Base-by-base conservation (phyloP, 2,113 vertebrate species). In the Mobula birostris region DNA sequence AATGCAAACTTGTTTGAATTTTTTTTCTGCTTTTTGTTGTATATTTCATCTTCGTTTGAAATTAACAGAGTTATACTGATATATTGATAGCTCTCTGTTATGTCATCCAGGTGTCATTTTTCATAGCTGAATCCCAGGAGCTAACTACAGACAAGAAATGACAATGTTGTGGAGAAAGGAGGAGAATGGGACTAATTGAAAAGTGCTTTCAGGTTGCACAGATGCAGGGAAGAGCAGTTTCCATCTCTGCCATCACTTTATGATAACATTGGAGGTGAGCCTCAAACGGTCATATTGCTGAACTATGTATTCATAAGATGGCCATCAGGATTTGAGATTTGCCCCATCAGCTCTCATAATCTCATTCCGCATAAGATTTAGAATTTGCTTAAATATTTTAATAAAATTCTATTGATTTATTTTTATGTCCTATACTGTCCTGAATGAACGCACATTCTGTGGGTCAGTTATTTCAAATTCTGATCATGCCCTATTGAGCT, bases 401-500 rank as follows among this genome's bases (percentile, higher is more conserved):
- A 70, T 68, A 72, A 36, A 92, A 92, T 92, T 40, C 2, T 21
- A 74, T 93, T 68, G 12, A 36, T 91, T 90, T 36, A 74, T 93
- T 74, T 70, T 29, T 70, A 70, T 40, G 56, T 5, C 56, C 36
- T 3, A 29, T 93, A 72, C 40, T 48, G 14, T 93, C 24, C 24
- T n/a, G 61, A 90, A 90, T 90, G 29, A 27, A 90, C 5, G 14
- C 90, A 72, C 70, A 27, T 36, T 56, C 70, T 27, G 66, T 24
- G 32, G 32, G 66, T 27, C 36, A 74, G 19, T 93, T 93, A 93
- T 93, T 74, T 48, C 68, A 74, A 24, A 74, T 93, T 74, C 74
- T 27, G 66, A 92, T 92, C 32, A 48, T 40, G 66, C 48, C 7
- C 90, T 7, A 24, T 95, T 94, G 95, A 94, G 94, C 94, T 95